Evolutionary conservation across 2,113 vertebrate genomes (phyloP).

Genomic region (Micromys minutus): DNA sequence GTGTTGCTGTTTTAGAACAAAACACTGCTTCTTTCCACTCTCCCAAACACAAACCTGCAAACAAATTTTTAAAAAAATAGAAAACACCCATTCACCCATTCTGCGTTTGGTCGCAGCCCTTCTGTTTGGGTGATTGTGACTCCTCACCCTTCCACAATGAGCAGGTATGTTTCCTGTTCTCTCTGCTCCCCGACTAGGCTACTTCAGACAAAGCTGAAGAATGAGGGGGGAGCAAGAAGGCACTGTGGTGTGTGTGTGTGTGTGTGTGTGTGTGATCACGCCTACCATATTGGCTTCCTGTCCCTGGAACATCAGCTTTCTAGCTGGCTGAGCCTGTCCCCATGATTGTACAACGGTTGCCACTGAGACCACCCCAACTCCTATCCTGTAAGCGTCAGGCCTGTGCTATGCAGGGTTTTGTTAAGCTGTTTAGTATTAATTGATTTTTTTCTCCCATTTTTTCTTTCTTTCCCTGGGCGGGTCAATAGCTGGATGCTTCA

Average conservation of each 20-base stretch:
- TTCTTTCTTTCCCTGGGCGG: conserved; percentile 94
- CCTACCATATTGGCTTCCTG: conserved; percentile 89
- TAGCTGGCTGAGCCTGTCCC: conserved; percentile 80
- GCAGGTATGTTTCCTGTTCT: conserved; percentile 48
- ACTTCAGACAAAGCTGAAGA: conserved; percentile 57
- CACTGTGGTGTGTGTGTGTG: background rate
- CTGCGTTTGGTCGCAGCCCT: conserved; percentile 37
- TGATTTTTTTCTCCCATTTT: conserved; percentile 93
- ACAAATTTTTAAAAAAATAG: conserved; percentile 7
- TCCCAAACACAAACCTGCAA: background rate
- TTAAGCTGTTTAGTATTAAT: conserved; percentile 90
- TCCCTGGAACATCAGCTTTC: conserved; percentile 84
- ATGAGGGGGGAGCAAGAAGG: background rate
- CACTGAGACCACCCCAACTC: conserved; percentile 78
- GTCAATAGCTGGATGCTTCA: conserved; percentile 94
- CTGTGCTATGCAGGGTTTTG: conserved; percentile 85
- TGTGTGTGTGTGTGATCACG: conserved; percentile 73
- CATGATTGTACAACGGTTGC: conserved; percentile 70
- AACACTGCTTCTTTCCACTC: conserved; percentile 25
- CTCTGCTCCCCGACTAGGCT: conserved; percentile 61
- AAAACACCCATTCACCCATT: conserved; percentile 32
- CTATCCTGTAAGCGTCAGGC: conserved; percentile 83
- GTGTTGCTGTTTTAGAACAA: conserved; percentile 59
- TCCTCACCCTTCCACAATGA: conserved; percentile 55
- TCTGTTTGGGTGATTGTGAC: conserved; percentile 37